A percentile compares a stretch with the other conserved stretches of the same genome.
phyloP scores from a whole-genome alignment of 2,113 vertebrate species.

The Malurus cyaneus region DNA sequence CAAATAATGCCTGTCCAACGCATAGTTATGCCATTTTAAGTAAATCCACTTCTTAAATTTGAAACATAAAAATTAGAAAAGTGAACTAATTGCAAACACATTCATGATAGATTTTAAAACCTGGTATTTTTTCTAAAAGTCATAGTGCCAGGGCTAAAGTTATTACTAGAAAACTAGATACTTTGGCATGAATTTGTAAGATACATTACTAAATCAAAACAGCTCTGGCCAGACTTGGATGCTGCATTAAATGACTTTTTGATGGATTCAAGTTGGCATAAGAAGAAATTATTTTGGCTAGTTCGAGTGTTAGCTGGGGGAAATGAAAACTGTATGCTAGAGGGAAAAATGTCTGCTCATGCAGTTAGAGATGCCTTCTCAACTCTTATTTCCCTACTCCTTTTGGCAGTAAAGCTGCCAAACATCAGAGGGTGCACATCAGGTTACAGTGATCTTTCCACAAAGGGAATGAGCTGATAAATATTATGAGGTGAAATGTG shows the following conservation, averaged over 20 bases:
- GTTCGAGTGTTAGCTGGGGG: neutral
- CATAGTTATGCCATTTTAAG: neutral
- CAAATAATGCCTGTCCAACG: neutral
- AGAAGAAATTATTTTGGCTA: neutral
- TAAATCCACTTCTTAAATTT: neutral
- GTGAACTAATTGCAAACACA: neutral
- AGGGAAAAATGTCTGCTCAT: neutral
- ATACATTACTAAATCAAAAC: slow-evolving; percentile 25
- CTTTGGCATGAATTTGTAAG: neutral
- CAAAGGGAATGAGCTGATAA: neutral
- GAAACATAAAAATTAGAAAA: neutral
- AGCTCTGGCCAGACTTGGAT: neutral
- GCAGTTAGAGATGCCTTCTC: neutral
- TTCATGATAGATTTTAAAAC: neutral
- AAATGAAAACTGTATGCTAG: neutral
- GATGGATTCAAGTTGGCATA: neutral
- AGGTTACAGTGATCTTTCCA: rapidly evolving
- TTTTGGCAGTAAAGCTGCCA: neutral
- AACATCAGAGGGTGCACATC: neutral
- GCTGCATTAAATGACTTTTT: neutral
- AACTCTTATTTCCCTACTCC: neutral
- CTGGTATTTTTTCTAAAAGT: neutral
- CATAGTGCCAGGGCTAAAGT: neutral
- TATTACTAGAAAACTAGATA: neutral
- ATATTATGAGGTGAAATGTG: neutral